A percentile compares a stretch with the other conserved stretches of the same genome.
These are phyloP conservation scores for Podarcis siculus DNA, from an alignment of 2,797 vertebrate genomes.

Conservation along the genomic window DNA sequence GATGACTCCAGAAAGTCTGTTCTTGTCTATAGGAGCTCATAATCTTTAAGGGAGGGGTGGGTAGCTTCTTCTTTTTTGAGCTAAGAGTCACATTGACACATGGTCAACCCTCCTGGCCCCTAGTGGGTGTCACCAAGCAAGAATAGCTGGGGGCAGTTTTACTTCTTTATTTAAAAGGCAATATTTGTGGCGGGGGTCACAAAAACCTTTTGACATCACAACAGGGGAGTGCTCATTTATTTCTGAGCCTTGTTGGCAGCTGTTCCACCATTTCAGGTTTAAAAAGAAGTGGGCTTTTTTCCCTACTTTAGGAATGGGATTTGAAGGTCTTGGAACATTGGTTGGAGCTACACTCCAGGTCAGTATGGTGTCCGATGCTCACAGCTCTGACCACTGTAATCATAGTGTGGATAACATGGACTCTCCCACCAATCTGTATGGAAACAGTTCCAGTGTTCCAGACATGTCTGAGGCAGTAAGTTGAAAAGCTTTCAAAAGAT, in stretches of 20 bases:
- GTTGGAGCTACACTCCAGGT: constrained; percentile 92
- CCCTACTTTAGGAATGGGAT: constrained; percentile 87
- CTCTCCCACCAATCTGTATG: constrained; percentile 29
- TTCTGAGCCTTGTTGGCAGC: neutral
- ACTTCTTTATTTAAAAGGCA: too few relatives aligned
- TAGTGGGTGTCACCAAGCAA: too few relatives aligned
- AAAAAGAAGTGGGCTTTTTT: neutral
- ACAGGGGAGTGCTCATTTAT: neutral
- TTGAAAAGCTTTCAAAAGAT: neutral
- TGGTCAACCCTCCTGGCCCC: too few relatives aligned
- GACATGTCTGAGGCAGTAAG: constrained; percentile 86
- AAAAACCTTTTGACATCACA: too few relatives aligned
- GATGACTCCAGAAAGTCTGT: neutral
- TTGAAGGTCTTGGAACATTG: constrained; percentile 93
- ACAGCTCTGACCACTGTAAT: constrained; percentile 83
- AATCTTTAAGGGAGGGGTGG: neutral
- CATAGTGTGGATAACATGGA: constrained; percentile 76
- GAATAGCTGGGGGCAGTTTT: too few relatives aligned
- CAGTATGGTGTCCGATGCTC: constrained; percentile 92
- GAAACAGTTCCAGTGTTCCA: constrained; percentile 69
- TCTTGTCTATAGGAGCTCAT: neutral
- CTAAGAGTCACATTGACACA: too few relatives aligned
- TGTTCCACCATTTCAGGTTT: neutral
- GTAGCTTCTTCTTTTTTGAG: too few relatives aligned
- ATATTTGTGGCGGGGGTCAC: too few relatives aligned